Evolutionary conservation across 2,113 vertebrate genomes (phyloP).

Genomic region (Cichladusa arquata): DNA sequence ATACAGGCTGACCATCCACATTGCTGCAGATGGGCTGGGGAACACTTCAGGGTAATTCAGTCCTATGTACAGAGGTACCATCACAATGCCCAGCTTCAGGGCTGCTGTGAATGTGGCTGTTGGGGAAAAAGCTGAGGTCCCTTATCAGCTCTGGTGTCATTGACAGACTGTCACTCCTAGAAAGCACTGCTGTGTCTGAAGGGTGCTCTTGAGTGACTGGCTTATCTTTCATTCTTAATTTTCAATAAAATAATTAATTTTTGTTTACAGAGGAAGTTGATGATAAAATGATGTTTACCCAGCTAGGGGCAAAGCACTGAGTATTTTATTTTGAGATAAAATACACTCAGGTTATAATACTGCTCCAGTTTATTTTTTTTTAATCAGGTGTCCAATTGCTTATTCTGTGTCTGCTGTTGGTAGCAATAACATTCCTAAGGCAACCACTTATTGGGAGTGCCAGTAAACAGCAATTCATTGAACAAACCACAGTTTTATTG

Average conservation of each 20-base stretch:
- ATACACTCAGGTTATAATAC: background rate
- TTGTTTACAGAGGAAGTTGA: background rate
- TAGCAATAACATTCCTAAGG: background rate
- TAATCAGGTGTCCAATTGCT: background rate
- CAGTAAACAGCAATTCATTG: background rate
- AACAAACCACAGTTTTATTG: background rate
- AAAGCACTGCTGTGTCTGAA: background rate
- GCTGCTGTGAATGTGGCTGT: background rate
- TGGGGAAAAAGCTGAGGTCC: background rate
- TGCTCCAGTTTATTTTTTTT: background rate
- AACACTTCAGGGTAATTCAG: background rate
- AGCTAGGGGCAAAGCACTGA: background rate
- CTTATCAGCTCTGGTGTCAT: background rate
- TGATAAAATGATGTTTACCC: background rate
- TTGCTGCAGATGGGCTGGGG: background rate
- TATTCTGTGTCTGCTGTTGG: background rate
- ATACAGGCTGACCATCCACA: background rate
- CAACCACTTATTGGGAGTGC: background rate
- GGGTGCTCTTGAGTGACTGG: background rate
- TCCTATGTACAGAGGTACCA: background rate
- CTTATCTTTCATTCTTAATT: background rate
- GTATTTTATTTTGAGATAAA: background rate
- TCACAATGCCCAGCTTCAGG: fast-evolving
- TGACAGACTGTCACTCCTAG: background rate
- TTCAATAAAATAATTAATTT: background rate